Percentiles rank a stretch among this genome's conserved stretches.
phyloP scores from a whole-genome alignment of 1,140 invertebrate genomes.

The Venturia canescens region DNA sequence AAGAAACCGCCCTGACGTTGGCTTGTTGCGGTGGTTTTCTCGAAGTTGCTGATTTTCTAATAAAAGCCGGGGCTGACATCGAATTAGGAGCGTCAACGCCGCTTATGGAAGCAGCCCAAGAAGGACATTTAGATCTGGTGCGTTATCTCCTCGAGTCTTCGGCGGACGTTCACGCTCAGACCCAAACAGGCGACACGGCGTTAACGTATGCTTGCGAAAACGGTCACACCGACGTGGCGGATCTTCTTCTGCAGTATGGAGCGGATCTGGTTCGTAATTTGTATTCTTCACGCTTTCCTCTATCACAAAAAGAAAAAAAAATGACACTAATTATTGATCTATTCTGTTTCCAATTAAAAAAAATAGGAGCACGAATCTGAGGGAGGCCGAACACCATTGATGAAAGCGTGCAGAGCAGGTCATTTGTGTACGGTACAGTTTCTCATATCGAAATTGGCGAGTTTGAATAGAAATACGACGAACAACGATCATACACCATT shows the following conservation, averaged over 20 bases:
- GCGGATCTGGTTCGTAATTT: constrained; percentile 86
- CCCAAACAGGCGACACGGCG: constrained; percentile 97
- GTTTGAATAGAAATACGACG: constrained; percentile 95
- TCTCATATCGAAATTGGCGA: constrained; percentile 94
- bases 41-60: constrained; percentile 97
- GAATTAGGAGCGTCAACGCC: constrained; percentile 98
- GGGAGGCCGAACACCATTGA: constrained; percentile 95
- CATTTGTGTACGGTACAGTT: constrained; percentile 99
- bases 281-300: background rate
- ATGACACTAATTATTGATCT: too few relatives aligned
- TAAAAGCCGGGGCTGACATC: constrained; percentile 96
- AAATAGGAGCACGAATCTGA: constrained; percentile 92
- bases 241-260: constrained; percentile 91
- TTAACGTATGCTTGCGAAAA: constrained; percentile 98
- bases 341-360: background rate
- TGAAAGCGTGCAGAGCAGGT: constrained; percentile 99
- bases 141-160: constrained; percentile 89
- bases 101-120: constrained; percentile 98
- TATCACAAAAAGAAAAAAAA: too few relatives aligned
- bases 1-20: constrained; percentile 97
- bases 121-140: constrained; percentile 96
- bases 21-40: constrained; percentile 98
- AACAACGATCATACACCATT: constrained; percentile 99
- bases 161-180: constrained; percentile 95
- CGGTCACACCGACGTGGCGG: constrained; percentile 95